Base-by-base conservation (phyloP, 2,113 vertebrate genomes). In the Nerophis lumbriciformis region DNA sequence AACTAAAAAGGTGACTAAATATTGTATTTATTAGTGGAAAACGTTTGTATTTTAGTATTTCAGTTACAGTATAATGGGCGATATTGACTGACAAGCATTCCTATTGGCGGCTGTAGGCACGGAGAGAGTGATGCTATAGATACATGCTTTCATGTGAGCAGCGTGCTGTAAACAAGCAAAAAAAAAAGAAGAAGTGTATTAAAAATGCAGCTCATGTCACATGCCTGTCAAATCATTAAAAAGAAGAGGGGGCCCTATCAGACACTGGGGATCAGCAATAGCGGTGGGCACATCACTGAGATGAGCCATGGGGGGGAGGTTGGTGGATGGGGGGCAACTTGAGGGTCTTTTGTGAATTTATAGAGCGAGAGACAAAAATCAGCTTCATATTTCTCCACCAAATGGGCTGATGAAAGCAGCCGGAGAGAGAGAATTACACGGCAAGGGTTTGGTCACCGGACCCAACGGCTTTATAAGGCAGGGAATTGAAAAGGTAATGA, bases 181-280 rank as follows among this genome's bases (percentile, higher is more conserved):
- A 72, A 83, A 80, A 84, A 90, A 19, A 19, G 2, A 19, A 19
- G 2, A 86, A 68, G 73, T 80, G 80, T 78, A 90, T 86, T 86
- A 87, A 83, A 89, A 91, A 89, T 55, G 59, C 75, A 71, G 87
- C 87, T 83, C 73, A 80, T 85, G 81, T 88, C 86, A 94, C 93
- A 89, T 78, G 90, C 88, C 90, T 94, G 91, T 91, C 92, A 92
- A 90, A 90, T 83, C 86, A 85, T 91, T 88, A 71, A 90, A 91
- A 93, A 85, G 48, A 59, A 59, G 19, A 38, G 87, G 87, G 87
- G 84, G 75, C 77, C 66, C 92, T 92, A 93, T 93, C 92, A 91
- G 80, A 93, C 87, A 89, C 80, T 80, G 59, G 76, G 82, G 88
- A 93, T 93, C 89, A 90, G 80, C 45, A 87, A 90, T 90, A 90